phyloP scores from a whole-genome alignment of 2,797 vertebrate species.

The Malurus splendens region DNA sequence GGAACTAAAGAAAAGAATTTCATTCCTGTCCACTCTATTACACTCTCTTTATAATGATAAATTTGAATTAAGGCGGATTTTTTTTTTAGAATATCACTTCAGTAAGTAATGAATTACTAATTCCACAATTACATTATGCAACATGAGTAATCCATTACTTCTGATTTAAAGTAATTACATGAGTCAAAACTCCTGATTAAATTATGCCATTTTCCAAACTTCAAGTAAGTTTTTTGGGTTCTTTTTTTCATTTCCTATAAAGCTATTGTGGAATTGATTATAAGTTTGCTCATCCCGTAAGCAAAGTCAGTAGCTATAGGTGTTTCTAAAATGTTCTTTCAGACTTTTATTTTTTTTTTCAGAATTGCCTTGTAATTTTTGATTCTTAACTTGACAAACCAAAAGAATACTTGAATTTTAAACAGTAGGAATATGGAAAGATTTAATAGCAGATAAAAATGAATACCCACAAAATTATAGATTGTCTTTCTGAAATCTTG shows the following conservation, averaged over 20 bases:
- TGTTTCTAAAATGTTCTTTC: background rate
- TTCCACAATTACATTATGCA: conserved; percentile 31
- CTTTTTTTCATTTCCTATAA: background rate
- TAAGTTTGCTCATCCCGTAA: background rate
- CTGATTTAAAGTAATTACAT: conserved; percentile 37
- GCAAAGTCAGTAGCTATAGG: background rate
- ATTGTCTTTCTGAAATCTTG: background rate
- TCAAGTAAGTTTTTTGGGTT: background rate
- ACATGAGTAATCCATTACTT: conserved; percentile 20
- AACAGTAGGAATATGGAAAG: background rate
- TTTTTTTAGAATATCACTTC: background rate
- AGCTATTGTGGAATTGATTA: conserved; percentile 1
- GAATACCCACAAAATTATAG: background rate
- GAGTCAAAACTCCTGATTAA: conserved; percentile 37
- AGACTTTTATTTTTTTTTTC: background rate
- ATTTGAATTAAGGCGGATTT: background rate
- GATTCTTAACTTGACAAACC: background rate
- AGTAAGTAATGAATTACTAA: conserved; percentile 43
- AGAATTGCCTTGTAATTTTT: background rate
- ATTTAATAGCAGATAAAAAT: background rate
- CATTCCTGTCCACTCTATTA: background rate
- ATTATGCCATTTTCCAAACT: conserved; percentile 21
- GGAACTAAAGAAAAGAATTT: background rate
- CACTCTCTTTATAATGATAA: background rate
- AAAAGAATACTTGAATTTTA: background rate